Percentiles rank a stretch among this genome's conserved stretches.
These are phyloP conservation scores for Silurus lanzhouensis DNA, from an alignment of 2,797 vertebrate species.

Conservation along the genomic window DNA sequence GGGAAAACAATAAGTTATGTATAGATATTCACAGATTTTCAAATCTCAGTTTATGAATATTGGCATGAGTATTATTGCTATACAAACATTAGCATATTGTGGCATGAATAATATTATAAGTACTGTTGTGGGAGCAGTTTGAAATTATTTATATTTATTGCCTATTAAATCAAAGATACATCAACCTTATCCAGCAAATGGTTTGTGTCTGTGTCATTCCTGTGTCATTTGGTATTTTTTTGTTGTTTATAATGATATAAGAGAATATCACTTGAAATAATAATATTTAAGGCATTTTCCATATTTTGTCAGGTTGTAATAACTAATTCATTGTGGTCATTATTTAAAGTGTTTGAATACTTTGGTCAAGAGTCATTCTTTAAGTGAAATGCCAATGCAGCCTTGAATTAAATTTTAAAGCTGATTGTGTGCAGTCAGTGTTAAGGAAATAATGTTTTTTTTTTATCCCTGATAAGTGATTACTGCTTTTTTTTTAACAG, in stretches of 20 bases:
- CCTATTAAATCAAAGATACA: not conserved
- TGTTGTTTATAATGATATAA: not conserved
- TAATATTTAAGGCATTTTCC: not conserved
- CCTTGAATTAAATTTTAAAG: not conserved
- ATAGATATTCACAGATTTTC: too few species aligned
- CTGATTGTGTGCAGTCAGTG: constrained; percentile 18
- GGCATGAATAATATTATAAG: not conserved
- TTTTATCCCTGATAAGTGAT: not conserved
- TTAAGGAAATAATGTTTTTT: not conserved
- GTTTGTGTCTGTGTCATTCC: not conserved
- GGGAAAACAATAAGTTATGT: too few species aligned
- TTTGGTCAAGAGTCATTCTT: not conserved
- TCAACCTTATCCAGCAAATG: not conserved
- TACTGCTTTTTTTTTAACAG: not conserved
- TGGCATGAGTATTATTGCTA: too few species aligned
- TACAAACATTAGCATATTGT: too few species aligned
- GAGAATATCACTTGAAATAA: not conserved
- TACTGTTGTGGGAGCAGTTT: not conserved
- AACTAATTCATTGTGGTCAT: not conserved
- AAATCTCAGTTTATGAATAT: too few species aligned
- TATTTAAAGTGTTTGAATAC: not conserved
- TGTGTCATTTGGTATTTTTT: not conserved
- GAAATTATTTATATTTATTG: not conserved
- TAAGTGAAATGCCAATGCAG: not conserved
- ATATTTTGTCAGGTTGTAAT: not conserved